These are phyloP conservation scores for Crotalus tigris DNA, from an alignment of 2,113 vertebrate species.

Conservation along the genomic window DNA sequence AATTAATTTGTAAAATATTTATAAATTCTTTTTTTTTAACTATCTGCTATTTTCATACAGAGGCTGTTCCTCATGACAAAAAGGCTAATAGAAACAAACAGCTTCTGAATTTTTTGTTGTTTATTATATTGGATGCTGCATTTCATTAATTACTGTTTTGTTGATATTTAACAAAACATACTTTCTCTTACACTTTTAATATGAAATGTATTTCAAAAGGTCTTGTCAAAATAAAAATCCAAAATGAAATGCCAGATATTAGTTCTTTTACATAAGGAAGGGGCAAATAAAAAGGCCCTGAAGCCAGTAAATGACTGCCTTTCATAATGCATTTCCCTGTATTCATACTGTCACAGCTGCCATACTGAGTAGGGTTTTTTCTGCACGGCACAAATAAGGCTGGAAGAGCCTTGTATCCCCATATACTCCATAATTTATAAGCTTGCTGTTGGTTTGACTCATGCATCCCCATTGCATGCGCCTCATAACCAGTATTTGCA, in stretches of 20 bases:
- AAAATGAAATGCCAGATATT: conserved; percentile 57
- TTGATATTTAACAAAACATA: conserved; percentile 44
- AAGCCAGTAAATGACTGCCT: conserved; percentile 65
- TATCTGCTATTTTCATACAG: conserved; percentile 54
- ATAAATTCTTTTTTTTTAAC: conserved; percentile 53
- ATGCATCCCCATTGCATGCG: conserved; percentile 93
- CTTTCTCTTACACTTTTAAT: conserved; percentile 43
- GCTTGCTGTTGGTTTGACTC: conserved; percentile 84
- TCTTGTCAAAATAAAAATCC: conserved; percentile 59
- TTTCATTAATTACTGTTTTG: conserved; percentile 67
- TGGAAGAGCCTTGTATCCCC: conserved; percentile 71
- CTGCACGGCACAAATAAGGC: conserved; percentile 73
- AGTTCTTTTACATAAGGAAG: conserved; percentile 59
- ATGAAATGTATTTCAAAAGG: conserved; percentile 58
- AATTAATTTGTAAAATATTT: conserved; percentile 59
- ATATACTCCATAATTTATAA: conserved; percentile 76
- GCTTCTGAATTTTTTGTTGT: conserved; percentile 42
- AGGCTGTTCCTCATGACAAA: conserved; percentile 65
- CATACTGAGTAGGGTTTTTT: conserved; percentile 69
- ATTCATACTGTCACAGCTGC: conserved; percentile 62
- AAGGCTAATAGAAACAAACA: conserved; percentile 60
- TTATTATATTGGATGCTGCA: conserved; percentile 57
- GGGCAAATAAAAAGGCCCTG: conserved; percentile 56
- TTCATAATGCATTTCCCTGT: conserved; percentile 63
- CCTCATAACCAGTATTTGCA: conserved; percentile 91